Conservation (phyloP, 2,797 vertebrate species). For the Poecilia picta region DNA sequence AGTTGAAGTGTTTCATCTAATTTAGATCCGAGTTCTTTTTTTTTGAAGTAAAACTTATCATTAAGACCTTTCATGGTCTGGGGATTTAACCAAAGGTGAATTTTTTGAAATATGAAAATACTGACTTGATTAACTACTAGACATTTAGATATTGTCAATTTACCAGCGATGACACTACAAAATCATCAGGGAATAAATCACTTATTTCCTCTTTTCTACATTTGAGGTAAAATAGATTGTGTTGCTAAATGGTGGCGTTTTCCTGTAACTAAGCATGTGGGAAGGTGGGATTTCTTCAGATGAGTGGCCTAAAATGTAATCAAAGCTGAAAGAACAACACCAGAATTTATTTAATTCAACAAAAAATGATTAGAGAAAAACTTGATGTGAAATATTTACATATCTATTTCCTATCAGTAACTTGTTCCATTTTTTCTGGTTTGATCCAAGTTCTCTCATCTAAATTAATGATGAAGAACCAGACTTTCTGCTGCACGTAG, state of each 20-base stretch:
- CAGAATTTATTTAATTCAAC: not conserved
- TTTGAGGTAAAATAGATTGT: not conserved
- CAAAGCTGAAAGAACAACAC: not conserved
- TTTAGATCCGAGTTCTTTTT: too few relatives aligned
- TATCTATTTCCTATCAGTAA: not conserved
- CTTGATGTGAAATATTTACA: not conserved
- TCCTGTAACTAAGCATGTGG: conserved; percentile 14
- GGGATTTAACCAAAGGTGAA: too few relatives aligned
- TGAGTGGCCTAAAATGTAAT: conserved; percentile 10
- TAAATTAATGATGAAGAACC: conserved; percentile 1
- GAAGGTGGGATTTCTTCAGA: conserved; percentile 2
- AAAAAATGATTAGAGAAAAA: conserved; percentile 2
- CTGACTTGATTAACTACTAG: not conserved
- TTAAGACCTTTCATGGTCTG: too few relatives aligned
- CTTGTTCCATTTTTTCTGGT: not conserved
- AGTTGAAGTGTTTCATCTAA: too few relatives aligned
- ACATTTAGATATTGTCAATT: not conserved
- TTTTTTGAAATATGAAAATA: not conserved
- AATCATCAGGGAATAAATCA: not conserved
- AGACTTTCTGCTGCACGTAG: not conserved
- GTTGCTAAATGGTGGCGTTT: not conserved
- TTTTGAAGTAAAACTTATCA: too few relatives aligned
- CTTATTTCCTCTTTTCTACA: not conserved
- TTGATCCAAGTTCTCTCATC: not conserved
- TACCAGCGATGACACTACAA: not conserved